Base-by-base conservation (phyloP, 2,113 vertebrate species). In the Paramormyrops kingsleyae region DNA sequence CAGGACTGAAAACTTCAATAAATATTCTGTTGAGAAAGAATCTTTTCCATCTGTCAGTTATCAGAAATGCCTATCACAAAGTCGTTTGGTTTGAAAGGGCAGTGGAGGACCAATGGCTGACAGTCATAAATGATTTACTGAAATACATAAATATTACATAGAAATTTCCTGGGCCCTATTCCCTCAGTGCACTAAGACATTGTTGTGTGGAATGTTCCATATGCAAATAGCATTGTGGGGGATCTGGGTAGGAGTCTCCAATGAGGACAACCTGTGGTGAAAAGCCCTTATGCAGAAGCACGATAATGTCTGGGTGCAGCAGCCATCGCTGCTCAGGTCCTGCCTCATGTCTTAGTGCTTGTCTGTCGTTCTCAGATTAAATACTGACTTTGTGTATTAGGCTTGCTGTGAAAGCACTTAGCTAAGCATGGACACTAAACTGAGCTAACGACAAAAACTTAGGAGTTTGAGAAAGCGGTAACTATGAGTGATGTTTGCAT, bases 41-140 rank as follows among this genome's bases (percentile, higher is more conserved):
- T 53, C 74, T 89, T 56, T 83, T 49, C 70, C 50, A 83, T 52
- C 74, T 52, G 27, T 90, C 27, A 88, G 89, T 93, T 90, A 92
- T 93, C 92, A 92, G 70, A 92, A 87, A 88, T 31, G 31, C 86
- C 44, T n/a, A 66, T 90, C 49, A 15, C 56, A 90, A 52, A 89
- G 84, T 94, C 83, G 91, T 93, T 92, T 92, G 94, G 93, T 94
- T 92, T 89, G 77, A 93, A 88, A 89, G 86, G 89, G 90, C 92
- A 93, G 89, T 66, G 89, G 74, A 56, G 74, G 88, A 85, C 86
- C 91, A 49, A 87, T 66, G 59, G 84, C 84, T 50, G 90, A 90
- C 90, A 88, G 90, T 94, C 91, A 93, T 96, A 87, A 92, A 89
- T 94, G 94, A 95, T 95, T 94, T 91, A 95, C 77, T 15, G 90